Percentiles rank a stretch among this genome's conserved stretches.
phyloP scores from a whole-genome alignment of 2,797 vertebrate genomes.

The Hypotaenidia philippensis region DNA sequence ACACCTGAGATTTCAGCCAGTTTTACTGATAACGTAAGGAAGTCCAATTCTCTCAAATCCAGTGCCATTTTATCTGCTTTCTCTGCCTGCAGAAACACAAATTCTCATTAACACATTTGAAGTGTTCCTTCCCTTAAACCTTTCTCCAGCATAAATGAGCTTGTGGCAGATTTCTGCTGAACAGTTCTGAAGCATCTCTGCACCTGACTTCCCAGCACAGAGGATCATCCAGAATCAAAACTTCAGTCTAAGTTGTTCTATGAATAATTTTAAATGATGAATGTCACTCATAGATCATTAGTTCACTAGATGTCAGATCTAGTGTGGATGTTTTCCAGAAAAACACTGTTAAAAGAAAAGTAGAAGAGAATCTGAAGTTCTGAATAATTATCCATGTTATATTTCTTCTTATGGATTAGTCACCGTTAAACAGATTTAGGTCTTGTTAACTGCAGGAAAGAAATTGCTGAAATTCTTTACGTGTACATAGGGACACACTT shows the following conservation, averaged over 20 bases:
- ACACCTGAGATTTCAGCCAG: background rate
- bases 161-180: background rate
- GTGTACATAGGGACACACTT: slow-evolving; percentile 14
- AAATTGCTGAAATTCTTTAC: slow-evolving; percentile 52
- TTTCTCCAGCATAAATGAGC: background rate
- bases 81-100: background rate
- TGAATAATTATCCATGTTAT: background rate
- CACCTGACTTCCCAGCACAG: background rate
- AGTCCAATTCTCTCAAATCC: background rate
- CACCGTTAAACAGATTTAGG: slow-evolving; percentile 43
- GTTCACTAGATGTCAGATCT: background rate
- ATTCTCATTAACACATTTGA: background rate
- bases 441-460: slow-evolving; percentile 31
- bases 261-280: slow-evolving; percentile 2
- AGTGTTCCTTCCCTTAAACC: background rate
- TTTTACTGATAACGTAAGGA: background rate
- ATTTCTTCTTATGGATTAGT: slow-evolving; percentile 35
- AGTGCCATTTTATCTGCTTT: background rate
- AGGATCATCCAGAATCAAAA: background rate
- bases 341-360: background rate
- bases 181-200: background rate
- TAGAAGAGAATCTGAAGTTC: background rate
- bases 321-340: background rate
- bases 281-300: background rate
- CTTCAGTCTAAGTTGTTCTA: background rate